phyloP scores from a whole-genome alignment of 2,113 vertebrate species.

The Illadopsis cleaveri region DNA sequence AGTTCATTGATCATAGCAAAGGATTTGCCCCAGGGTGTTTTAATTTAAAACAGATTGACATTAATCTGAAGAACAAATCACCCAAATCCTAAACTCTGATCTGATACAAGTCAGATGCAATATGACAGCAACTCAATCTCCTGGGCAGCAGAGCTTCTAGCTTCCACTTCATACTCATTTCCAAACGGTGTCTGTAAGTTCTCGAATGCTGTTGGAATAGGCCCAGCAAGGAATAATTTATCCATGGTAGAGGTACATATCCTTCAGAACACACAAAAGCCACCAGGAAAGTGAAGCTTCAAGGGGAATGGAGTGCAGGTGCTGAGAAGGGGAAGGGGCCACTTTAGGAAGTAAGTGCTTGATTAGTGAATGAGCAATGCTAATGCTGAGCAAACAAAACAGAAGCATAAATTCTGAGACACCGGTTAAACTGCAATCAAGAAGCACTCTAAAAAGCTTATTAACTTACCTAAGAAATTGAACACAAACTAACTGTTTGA shows the following conservation, averaged over 20 bases:
- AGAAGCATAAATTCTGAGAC: neutral
- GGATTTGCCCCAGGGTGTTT: constrained; percentile 59
- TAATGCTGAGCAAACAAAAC: neutral
- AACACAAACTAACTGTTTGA: neutral
- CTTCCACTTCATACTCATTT: constrained; percentile 38
- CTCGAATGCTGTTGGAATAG: neutral
- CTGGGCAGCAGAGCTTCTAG: constrained; percentile 38
- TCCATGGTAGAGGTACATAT: neutral
- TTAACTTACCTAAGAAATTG: neutral
- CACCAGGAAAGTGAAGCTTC: neutral
- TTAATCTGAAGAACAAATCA: constrained; percentile 67
- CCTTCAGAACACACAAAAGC: neutral
- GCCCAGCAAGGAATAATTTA: constrained; percentile 10
- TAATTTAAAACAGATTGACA: constrained; percentile 67
- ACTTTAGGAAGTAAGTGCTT: neutral
- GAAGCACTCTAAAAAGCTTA: neutral
- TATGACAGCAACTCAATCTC: constrained; percentile 64
- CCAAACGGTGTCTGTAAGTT: neutral
- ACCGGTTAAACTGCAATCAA: neutral
- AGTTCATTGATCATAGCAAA: constrained; percentile 65
- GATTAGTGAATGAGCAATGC: neutral
- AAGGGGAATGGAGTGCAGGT: neutral
- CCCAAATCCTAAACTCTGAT: constrained; percentile 60
- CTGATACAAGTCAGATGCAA: constrained; percentile 64
- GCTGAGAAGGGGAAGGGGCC: neutral